phyloP scores from a whole-genome alignment of 2,888 invertebrate species.

The Thumatha senex region DNA sequence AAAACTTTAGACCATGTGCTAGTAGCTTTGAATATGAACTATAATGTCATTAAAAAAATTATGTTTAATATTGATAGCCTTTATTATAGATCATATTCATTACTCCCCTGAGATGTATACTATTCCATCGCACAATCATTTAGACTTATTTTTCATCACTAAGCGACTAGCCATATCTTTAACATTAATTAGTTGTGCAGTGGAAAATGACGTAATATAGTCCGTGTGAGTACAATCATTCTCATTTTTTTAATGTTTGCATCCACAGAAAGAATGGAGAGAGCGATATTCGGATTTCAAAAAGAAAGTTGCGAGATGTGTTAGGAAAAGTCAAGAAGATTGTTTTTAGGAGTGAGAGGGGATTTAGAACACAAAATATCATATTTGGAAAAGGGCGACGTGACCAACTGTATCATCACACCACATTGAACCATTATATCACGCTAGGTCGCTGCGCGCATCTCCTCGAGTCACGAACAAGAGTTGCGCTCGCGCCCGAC shows the following conservation, averaged over 20 bases:
- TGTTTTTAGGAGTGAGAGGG: conserved; percentile 89
- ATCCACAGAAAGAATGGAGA: conserved; percentile 98
- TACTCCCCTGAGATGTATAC: too few relatives aligned
- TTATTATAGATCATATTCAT: too few relatives aligned
- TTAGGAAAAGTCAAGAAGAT: conserved; percentile 99
- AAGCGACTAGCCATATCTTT: background rate
- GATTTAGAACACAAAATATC: conserved; percentile 61
- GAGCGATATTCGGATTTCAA: conserved; percentile 98
- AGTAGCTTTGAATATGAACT: too few relatives aligned
- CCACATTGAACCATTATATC: conserved; percentile 42
- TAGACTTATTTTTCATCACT: too few relatives aligned
- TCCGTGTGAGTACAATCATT: conserved; percentile 27
- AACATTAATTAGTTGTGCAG: background rate
- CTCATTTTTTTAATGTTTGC: conserved; percentile 56
- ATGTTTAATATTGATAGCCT: too few relatives aligned
- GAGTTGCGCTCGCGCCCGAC: conserved; percentile 48
- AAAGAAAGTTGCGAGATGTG: conserved; percentile 98
- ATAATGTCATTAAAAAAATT: too few relatives aligned
- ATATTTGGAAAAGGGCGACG: conserved; percentile 71
- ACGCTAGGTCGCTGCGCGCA: conserved; percentile 54
- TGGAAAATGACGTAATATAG: background rate
- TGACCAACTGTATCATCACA: conserved; percentile 54
- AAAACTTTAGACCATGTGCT: too few relatives aligned
- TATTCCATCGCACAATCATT: too few relatives aligned
- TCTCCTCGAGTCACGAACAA: conserved; percentile 45